These are phyloP conservation scores for Sus cebifrons DNA, from an alignment of 2,797 vertebrate species.

Conservation along the genomic window DNA sequence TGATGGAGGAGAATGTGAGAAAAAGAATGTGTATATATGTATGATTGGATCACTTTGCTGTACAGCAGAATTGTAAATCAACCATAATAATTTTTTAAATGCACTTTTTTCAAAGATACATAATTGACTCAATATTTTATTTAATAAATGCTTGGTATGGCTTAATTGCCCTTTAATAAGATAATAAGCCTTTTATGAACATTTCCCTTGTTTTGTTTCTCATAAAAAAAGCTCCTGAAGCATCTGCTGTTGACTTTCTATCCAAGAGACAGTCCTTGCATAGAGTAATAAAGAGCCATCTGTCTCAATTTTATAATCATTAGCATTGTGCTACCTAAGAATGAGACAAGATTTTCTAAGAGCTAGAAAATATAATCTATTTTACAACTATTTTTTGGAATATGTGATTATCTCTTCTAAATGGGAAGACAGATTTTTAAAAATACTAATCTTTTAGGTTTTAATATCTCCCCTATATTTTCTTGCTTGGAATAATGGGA, in stretches of 20 bases:
- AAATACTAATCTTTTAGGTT: not conserved
- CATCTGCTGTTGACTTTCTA: constrained; percentile 61
- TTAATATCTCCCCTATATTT: not conserved
- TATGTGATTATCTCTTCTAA: not conserved
- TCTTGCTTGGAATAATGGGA: not conserved
- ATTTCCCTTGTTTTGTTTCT: constrained; percentile 47
- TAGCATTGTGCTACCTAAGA: constrained; percentile 2
- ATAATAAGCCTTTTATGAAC: constrained; percentile 57
- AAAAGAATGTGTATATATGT: too few species aligned
- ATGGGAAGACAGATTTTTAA: not conserved
- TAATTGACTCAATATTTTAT: not conserved
- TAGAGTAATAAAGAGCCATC: constrained; percentile 49
- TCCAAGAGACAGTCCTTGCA: constrained; percentile 38
- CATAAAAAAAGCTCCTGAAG: constrained; percentile 8
- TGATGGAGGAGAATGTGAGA: too few species aligned
- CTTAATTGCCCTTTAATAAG: constrained; percentile 60
- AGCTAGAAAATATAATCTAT: not conserved
- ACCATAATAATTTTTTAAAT: not conserved
- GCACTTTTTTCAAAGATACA: not conserved
- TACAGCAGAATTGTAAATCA: too few species aligned
- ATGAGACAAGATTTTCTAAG: constrained; percentile 48
- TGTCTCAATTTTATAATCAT: constrained; percentile 57
- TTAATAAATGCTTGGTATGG: not conserved
- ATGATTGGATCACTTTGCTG: too few species aligned
- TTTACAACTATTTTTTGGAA: constrained; percentile 20